Base-by-base conservation (phyloP, 2,113 vertebrate species). In the Scatophagus argus region DNA sequence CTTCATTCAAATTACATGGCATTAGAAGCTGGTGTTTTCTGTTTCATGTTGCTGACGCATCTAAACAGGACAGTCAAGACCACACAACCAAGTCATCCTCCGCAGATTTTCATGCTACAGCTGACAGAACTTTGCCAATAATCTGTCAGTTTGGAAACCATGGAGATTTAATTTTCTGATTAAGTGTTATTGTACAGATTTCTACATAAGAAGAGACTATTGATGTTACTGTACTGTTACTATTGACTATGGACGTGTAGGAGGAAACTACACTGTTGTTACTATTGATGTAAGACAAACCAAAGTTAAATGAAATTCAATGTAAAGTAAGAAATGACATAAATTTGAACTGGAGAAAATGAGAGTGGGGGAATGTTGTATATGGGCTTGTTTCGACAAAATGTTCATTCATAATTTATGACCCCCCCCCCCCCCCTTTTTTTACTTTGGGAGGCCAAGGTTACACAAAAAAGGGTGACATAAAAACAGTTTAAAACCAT, bases 81-180 rank as follows among this genome's bases (percentile, higher is more conserved):
- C n/a, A n/a, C n/a, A n/a, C n/a, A 4, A 31, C 3, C 36, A 38
- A 19, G 16, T 25, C 10, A 49, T 27, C 5, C 5, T 29, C 61
- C 11, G 27, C 27, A 43, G 21, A 49, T 29, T 47, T 19, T 13
- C 9, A 27, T 44, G 29, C 43, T 36, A 59, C 54, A 49, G 39
- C 29, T n/a, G 4, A 58, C 5, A 60, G 6, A 31, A 11, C 17
- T 39, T 6, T 47, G 17, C n/a, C 51, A 7, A 14, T n/a, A 66
- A 39, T 49, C 38, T 49, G 2, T 54, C 65, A 43, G 32, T 36
- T 44, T 34, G 4, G 13, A 29, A 36, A 12, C 19, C 5, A 13
- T 27, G 38, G 11, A 71, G 59, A 65, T 79, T 39, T 58, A 6
- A 52, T 66, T 66, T 49, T 73, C 21, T 73, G 61, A 73, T 73